Conservation (phyloP, 53 echinoderm and acorn worm species). For the Hippasteria phrygiana region DNA sequence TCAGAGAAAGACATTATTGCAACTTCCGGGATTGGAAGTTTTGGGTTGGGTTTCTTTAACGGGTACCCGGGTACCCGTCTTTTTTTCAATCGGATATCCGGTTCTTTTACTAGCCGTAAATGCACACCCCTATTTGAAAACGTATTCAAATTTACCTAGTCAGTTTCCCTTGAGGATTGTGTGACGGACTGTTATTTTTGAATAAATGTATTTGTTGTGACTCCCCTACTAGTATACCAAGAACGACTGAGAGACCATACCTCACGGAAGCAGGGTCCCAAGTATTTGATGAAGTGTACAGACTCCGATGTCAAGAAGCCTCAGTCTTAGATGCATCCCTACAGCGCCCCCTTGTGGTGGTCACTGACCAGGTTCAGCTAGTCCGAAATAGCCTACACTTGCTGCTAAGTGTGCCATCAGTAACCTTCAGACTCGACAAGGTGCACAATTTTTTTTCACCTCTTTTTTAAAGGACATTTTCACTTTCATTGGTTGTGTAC, state of each 20-base stretch:
- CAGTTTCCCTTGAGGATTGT: no score
- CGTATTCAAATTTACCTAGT: no score
- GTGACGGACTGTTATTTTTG: neutral
- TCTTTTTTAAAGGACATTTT: neutral
- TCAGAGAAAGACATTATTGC: no score
- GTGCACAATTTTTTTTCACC: constrained; percentile 35
- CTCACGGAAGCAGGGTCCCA: constrained; percentile 85
- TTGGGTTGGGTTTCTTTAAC: no score
- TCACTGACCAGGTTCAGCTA: constrained; percentile 68
- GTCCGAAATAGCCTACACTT: constrained; percentile 71
- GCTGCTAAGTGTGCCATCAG: constrained; percentile 81
- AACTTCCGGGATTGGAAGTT: no score
- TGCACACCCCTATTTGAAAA: no score
- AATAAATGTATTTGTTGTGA: no score
- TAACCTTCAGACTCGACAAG: constrained; percentile 69
- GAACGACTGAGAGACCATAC: constrained; percentile 81
- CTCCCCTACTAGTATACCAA: constrained; percentile 2
- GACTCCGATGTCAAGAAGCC: constrained; percentile 77
- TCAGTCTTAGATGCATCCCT: constrained; percentile 66
- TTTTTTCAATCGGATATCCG: no score
- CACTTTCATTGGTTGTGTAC: no score
- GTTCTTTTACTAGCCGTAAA: no score
- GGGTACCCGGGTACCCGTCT: no score
- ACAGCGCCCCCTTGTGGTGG: constrained; percentile 9
- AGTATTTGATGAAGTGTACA: constrained; percentile 78